Base-by-base conservation (phyloP, 1,140 invertebrate species). In the Cryptotermes secundus region DNA sequence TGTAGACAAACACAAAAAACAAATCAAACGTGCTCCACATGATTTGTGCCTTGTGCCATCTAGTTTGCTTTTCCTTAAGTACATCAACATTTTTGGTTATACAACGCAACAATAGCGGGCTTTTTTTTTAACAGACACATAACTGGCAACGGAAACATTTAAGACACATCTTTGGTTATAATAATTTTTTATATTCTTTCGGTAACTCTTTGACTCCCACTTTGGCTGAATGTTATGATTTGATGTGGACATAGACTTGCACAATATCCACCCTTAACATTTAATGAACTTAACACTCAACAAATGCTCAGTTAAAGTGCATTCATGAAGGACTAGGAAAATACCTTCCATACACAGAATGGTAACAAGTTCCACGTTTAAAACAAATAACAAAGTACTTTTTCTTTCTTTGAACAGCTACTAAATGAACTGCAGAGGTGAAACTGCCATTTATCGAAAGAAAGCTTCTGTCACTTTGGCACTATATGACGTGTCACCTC, bases 111-210 rank as follows among this genome's bases (percentile, higher is more conserved):
- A 59, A 9, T 83, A 45, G 80, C 34, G 80, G 80, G 38, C 80
- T 81, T 42, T 82, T 80, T 26, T 53, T 82, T 42, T 34, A 34
- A 82, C 81, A 83, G 49, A 49, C 53, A 65, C 36, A 26, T 36
- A 34, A 83, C 36, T 49, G 45, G 34, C 53, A 83, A 83, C 83
- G 24, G 26, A 83, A 83, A 83, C 83, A 83, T 72, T 83, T 83
- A 83, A 83, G 83, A 83, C 83, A 83, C 83, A 83, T 83, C 83
- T 83, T 83, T 83, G 83, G 83, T 79, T 83, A 83, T 45, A 82
- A 45, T 82, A 82, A 34, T 82, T 45, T 45, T 45, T 53, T 65
- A 35, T 79, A 79, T 65, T 83, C 34, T 36, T 31, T 83, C 34
- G 49, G 38, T 83, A 83, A 83, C 82, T 49, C 36, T 72, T 59